Percentiles rank a stretch among this genome's conserved stretches.
Conservation (phyloP, 1,140 invertebrate genomes). For the Bombus polaris region DNA sequence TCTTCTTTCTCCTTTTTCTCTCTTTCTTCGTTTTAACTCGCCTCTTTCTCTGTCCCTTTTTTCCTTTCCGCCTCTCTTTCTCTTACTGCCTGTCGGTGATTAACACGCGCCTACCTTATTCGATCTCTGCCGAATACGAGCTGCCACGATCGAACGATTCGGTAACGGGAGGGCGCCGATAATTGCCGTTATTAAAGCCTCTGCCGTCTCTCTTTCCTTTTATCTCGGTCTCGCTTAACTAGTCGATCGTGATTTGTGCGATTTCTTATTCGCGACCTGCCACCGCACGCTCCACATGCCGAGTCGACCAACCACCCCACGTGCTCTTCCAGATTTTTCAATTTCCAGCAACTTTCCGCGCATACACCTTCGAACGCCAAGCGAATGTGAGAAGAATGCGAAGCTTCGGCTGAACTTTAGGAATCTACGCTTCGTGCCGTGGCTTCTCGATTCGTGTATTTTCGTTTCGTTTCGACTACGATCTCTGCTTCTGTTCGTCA, state of each 20-base stretch:
- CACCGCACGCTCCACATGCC: too few species aligned
- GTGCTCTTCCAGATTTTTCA: too few species aligned
- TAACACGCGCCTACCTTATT: slow-evolving; percentile 68
- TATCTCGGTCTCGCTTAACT: background rate
- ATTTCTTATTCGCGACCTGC: slow-evolving; percentile 11
- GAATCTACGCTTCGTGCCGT: too few species aligned
- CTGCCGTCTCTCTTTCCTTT: background rate
- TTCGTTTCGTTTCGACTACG: too few species aligned
- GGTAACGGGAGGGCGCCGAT: slow-evolving; percentile 64
- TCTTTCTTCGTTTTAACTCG: background rate
- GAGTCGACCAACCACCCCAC: too few species aligned
- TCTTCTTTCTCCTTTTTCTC: background rate
- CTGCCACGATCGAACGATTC: slow-evolving; percentile 56
- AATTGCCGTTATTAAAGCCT: slow-evolving; percentile 57
- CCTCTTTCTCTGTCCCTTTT: background rate
- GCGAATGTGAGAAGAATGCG: too few species aligned
- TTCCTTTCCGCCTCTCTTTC: background rate
- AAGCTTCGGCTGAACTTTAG: too few species aligned
- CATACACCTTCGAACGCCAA: too few species aligned
- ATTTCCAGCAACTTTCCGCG: too few species aligned
- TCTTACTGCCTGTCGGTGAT: slow-evolving; percentile 50
- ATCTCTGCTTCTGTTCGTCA: too few species aligned
- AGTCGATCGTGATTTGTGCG: slow-evolving; percentile 37
- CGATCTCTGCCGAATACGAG: slow-evolving; percentile 53
- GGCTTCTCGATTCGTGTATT: too few species aligned